Base-by-base conservation (phyloP, 2,113 vertebrate species). In the Axis porcinus region DNA sequence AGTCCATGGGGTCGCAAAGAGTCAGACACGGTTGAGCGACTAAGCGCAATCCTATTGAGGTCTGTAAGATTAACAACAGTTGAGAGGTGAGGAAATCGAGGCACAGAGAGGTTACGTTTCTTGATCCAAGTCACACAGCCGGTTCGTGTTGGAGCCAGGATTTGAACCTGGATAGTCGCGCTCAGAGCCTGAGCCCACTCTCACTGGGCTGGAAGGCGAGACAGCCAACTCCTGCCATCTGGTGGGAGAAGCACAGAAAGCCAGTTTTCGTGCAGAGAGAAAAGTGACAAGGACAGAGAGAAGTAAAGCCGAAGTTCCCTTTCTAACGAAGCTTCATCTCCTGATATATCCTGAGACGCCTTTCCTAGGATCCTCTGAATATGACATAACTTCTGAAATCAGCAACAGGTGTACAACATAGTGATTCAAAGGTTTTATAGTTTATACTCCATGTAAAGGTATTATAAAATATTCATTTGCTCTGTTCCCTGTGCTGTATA, bases 21-120 rank as follows among this genome's bases (percentile, higher is more conserved):
- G n/a, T 70, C 9, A 0, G n/a, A 70, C n/a, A 70, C 0, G 1
- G 2, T 3, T 13, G 67, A 40, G 19, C 17, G 0, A 70, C n/a
- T 70, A 36, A 70, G 64, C 19, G 23, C 25, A 81, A 62, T 28
- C 33, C 27, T 79, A 28, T n/a, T 55, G 33, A 92, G 30, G 14
- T 74, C 40, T 76, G 54, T 81, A 36, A 60, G 13, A 70, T 94
- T 60, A 70, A 36, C n/a, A 70, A 10, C 30, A 82, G 55, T 89
- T 82, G 60, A 89, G 30, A 62, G 36, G 36, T 82, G 50, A 81
- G 36, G 40, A 96, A 47, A 94, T 74, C 6, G 2, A 55, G 62
- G 10, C 47, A 57, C 55, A 95, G 36, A 76, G 81, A 91, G 36
- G 9, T 79, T 79, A 58, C 57, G 50, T 92, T 89, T 47, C 67